Base-by-base conservation (phyloP, 2,113 vertebrate species). In the Myxocyprinus asiaticus region DNA sequence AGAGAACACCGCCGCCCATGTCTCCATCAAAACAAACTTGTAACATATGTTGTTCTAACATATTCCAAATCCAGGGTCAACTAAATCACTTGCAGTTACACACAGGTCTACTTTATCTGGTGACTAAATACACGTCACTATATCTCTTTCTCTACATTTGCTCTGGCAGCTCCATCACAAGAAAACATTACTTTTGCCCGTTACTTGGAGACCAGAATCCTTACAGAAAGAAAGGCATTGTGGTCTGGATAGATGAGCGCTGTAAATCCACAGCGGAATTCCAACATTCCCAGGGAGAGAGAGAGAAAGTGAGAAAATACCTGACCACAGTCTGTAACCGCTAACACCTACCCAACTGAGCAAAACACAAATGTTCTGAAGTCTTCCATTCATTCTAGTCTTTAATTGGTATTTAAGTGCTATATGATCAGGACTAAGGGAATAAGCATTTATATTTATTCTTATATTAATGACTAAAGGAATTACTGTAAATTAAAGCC, bases 231-330 rank as follows among this genome's bases (percentile, higher is more conserved):
- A 83, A 81, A 78, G 70, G 85, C 88, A 90, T 85, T 92, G 91
- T 88, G 91, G 91, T 90, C 80, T 88, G 84, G 78, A 76, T 33
- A 87, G 85, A 84, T 85, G 79, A 86, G 86, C 53, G 58, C 76
- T 87, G 87, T 92, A 93, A 92, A 92, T 92, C 89, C 91, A 87
- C 89, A 45, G 88, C 64, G 87, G 84, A 91, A 92, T 90, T 90
- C 87, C 88, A 82, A 84, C 76, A 66, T 70, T 71, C 81, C 71
- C 69, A 17, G 78, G 65, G 51, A 61, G 73, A 48, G 47, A 48
- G 22, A 33, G 22, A 33, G 22, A 33, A 33, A 33, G 22, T 33
- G 22, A 33, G 22, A 33, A 56, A 5, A 65, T 12, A 58, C 56
- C 81, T 78, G 55, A 76, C 68, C 78, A 45, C 76, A 75, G 79